Conservation (phyloP, 2,113 vertebrate genomes). For the Coryphaenoides rupestris region DNA sequence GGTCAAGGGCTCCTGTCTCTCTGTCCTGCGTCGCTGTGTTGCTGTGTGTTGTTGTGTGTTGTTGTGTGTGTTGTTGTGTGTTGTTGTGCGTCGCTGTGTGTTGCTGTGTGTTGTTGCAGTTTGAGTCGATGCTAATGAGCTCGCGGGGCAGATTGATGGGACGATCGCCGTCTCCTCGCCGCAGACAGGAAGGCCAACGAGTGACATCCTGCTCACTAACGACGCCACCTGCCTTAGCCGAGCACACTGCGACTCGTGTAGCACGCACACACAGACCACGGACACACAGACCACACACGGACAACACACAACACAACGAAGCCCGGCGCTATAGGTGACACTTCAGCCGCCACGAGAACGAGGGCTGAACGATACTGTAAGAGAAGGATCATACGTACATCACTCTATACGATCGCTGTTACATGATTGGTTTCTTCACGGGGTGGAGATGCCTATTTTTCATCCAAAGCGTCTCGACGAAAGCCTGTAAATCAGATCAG, state of each 20-base stretch:
- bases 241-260: constrained; percentile 10
- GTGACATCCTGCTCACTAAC: constrained; percentile 28
- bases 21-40: neutral
- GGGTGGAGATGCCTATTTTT: too few species aligned
- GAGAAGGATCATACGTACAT: too few species aligned
- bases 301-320: too few species aligned
- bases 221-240: constrained; percentile 27
- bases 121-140: neutral
- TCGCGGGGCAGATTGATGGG: constrained; percentile 18
- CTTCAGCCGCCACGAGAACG: too few species aligned
- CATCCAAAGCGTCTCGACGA: too few species aligned
- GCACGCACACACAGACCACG: neutral
- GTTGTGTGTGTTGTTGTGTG: neutral
- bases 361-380: too few species aligned
- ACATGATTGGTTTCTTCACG: too few species aligned
- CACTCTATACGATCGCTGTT: too few species aligned
- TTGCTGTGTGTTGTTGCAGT: too few species aligned
- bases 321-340: too few species aligned
- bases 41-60: neutral
- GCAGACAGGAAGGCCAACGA: constrained; percentile 20
- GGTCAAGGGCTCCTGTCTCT: neutral
- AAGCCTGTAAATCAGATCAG: too few species aligned
- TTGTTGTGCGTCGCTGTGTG: neutral
- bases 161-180: constrained; percentile 27
- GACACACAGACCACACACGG: too few species aligned